Evolutionary conservation across 2,113 vertebrate species (phyloP), one percentile per base, ranked within the genome.

Genomic region (Mesocricetus auratus): DNA sequence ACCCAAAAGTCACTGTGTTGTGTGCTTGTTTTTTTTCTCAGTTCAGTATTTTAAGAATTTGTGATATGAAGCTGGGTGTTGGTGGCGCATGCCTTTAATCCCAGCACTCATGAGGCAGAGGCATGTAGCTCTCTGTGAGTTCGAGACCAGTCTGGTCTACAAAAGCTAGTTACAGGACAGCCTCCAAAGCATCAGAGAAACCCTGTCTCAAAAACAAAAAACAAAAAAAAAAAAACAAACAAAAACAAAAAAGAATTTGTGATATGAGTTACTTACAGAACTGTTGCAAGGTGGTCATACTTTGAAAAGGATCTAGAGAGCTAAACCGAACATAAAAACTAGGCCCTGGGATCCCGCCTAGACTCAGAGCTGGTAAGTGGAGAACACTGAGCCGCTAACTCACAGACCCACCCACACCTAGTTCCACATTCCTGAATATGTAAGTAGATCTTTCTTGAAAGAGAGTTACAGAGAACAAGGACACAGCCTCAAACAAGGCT

Each of bases 311-410:
- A 42, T 22, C n/a, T 56, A 79, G 73, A 62, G 24, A 74, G 47
- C 89, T 82, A 89, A 94, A 56, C 3, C 8, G 69, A 86, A 26
- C 45, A 19, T 33, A 13, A 42, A 78, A 92, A 94, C 3, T 5
- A 79, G 64, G 1, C 11, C n/a, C 87, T 53, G 33, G 7, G 53
- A 50, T 64, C 47, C 62, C 33, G 91, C 45, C 36, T 21, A 29
- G 86, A 6, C 33, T 89, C 53, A 86, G n/a, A 29, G 56, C 26
- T 68, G 15, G 77, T 50, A 73, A 94, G 31, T 33, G 3, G 45
- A 86, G 82, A 94, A n/a, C 64, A 85, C 53, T 94, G 86, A 77
- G 85, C 90, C n/a, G 89, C 89, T 97, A 91, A 71, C 96, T 64
- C 83, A 90, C 68, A 95, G 29, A 79, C 95, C 91, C 42, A 21